Evolutionary conservation across 2,797 vertebrate species (phyloP), one percentile per base, ranked within the genome.

Genomic region (Melanotaenia parkinsoni): DNA sequence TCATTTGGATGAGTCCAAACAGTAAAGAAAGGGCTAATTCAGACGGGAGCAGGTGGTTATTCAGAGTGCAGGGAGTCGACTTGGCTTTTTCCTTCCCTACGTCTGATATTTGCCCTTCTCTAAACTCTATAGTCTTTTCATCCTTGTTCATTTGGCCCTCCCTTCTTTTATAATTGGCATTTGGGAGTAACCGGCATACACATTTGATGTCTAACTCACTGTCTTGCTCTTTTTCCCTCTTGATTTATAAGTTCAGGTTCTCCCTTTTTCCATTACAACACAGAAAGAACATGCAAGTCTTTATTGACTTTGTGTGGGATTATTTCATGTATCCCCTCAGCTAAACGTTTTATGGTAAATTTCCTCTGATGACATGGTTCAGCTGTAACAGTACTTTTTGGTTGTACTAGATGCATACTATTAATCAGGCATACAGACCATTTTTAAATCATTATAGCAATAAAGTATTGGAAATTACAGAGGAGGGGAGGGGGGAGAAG

Each of bases 1-100:
- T 90, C 88, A 88, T 89, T 85, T 77, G 83, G 83, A 76, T 75
- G 87, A 80, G 79, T 87, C 84, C 77, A 88, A 91, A 91, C 89
- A 75, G 81, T 88, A 87, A 92, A 91, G 87, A 91, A 92, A 90
- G 89, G 79, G 86, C 88, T 89, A 88, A 93, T 92, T 94, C 88
- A 92, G 86, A 77, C 67, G 45, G 77, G 90, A 87, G 86, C 90
- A 91, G 91, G 90, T 90, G 91, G 89, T 90, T 88, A 74, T 84
- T 83, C 79, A 67, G 77, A 81, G 72, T 51, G 77, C 76, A 73
- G 77, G 66, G 88, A 90, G 84, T 71, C 57, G 53, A 53, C 74
- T 38, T 2, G 69, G 59, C 68, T 73, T 88, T 84, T 89, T 60
- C 74, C 72, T 72, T 72, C 40, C 66, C 78, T 66, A 83, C 60